Evolutionary conservation across 2,797 vertebrate genomes (phyloP).

Genomic region (Aselliscus stoliczkanus): DNA sequence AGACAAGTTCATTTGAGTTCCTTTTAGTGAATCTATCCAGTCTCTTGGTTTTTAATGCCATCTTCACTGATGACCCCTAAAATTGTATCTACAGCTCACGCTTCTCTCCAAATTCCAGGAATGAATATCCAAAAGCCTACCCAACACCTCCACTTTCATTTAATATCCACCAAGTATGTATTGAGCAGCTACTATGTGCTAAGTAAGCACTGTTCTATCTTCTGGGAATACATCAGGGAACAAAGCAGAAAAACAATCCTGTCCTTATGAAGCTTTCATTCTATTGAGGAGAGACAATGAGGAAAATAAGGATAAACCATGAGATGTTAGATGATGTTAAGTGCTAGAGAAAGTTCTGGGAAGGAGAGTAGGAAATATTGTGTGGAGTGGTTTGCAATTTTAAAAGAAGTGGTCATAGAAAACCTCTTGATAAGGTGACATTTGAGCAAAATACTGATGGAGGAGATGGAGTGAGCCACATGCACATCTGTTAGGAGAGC

Average conservation of each 20-base stretch:
- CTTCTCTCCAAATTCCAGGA: neutral
- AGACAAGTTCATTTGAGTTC: neutral
- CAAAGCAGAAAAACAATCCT: neutral
- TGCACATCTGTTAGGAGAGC: neutral
- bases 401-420: neutral
- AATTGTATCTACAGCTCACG: neutral
- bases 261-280: neutral
- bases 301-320: constrained; percentile 25
- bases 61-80: neutral
- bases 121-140: neutral
- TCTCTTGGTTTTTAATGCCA: neutral
- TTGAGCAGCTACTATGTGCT: neutral
- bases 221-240: neutral
- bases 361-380: neutral
- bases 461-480: neutral
- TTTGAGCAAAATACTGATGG: neutral
- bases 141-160: neutral
- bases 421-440: neutral
- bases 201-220: neutral
- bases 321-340: neutral
- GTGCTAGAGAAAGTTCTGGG: constrained; percentile 3
- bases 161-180: neutral
- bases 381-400: neutral
- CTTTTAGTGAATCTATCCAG: neutral
- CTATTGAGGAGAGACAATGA: neutral